These are phyloP conservation scores for Endomychus coccineus DNA, from an alignment of 2,888 invertebrate genomes.

Conservation along the genomic window DNA sequence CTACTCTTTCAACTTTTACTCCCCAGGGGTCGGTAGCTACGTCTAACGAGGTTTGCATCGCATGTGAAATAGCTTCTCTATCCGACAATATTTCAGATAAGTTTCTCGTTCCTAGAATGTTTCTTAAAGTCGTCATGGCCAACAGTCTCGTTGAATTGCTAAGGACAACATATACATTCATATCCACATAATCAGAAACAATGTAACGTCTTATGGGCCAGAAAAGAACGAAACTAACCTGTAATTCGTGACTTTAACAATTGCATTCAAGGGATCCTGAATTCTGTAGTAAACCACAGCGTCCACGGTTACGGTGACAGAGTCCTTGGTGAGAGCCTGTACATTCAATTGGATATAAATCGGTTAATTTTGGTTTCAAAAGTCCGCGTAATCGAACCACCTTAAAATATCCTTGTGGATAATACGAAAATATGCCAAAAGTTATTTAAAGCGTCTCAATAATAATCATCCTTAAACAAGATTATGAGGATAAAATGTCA, in stretches of 20 bases:
- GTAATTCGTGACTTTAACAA: conserved; percentile 67
- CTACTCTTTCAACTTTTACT: conserved; percentile 88
- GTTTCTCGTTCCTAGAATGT: conserved; percentile 87
- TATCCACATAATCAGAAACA: not conserved
- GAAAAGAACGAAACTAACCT: conserved; percentile 50
- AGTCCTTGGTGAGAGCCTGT: conserved; percentile 84
- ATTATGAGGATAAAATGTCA: too few relatives aligned
- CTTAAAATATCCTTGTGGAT: too few relatives aligned
- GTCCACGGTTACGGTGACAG: conserved; percentile 90
- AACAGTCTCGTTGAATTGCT: conserved; percentile 76
- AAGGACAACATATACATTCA: conserved; percentile 23
- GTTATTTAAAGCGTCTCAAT: too few relatives aligned
- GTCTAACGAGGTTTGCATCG: conserved; percentile 80
- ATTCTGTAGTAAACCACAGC: conserved; percentile 82
- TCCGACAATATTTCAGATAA: conserved; percentile 88
- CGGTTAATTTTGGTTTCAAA: too few relatives aligned
- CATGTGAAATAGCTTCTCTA: conserved; percentile 82
- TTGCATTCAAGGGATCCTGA: conserved; percentile 69
- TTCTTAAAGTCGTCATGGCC: conserved; percentile 78
- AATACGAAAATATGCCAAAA: too few relatives aligned
- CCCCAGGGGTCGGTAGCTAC: conserved; percentile 90
- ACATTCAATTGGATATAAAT: too few relatives aligned
- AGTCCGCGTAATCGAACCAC: too few relatives aligned
- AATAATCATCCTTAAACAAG: too few relatives aligned
- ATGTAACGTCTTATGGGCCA: not conserved